Evolutionary conservation across 92 coral and sea anemone species (phyloP), one percentile per base, ranked within the genome.

Genomic region (Parazoanthus darwini): DNA sequence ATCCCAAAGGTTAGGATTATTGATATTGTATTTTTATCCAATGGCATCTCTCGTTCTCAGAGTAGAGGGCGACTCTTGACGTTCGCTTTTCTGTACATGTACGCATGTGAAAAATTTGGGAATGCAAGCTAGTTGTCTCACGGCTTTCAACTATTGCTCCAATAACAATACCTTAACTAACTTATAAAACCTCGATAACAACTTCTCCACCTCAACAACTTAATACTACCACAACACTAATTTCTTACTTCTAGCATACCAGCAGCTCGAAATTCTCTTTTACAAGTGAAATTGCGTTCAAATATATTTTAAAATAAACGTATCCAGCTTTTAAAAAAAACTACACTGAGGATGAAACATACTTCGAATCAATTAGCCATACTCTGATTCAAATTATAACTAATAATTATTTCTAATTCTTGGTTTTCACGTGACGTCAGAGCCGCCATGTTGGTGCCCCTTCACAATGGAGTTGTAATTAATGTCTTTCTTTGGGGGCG

Each of bases 101-200:
- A 29, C 33, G 68, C 23, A 66, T 66, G 72, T 66, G 72, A 66
- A 66, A 66, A 66, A 66, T 66, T 66, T 66, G 72, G 72, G 23
- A 66, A 13, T 16, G 25, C 72, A 66, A 2, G 72, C 74, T 67
- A 13, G 74, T 23, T 68, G 74, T 68, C 35, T 23, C 29, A 68
- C 10, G 35, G 74, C 74, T 23, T 68, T 68, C 74, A 68, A 68
- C 33, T 23, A 68, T 23, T 23, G 33, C 6, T 68, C 74, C 74
- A 29, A 72, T 9, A 72, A 72, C 42, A 29, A 72, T 29, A 33
- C 14, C 42, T 72, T 72, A 22, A 29, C 15, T 1, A 72, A 72
- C 77, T 23, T 68, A 68, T 23, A 72, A 72, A 70, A n/a, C 74
- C 74, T 68, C 33, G 74, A n/a, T 68, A 68, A 67, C 71, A 72